Evolutionary conservation across 1,140 invertebrate species (phyloP), one percentile per base, ranked within the genome.

Genomic region (Ceratina australensis): DNA sequence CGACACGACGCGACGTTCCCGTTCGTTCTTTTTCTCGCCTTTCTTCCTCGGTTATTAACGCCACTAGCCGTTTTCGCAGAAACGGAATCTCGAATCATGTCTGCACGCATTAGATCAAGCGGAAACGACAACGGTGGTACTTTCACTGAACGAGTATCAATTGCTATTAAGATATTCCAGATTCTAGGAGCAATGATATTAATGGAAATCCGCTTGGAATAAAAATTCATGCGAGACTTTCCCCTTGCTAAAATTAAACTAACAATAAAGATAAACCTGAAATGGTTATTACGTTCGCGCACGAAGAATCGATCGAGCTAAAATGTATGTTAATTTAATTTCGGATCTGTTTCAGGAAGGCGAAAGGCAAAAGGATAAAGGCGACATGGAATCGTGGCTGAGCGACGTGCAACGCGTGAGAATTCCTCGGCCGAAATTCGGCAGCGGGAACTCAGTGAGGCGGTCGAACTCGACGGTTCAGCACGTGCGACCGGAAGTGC

Each of bases 361-460:
- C 57, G 10, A 28, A 61, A 1, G 18, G 28, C 28, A 33, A 33
- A 33, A 8, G 16, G 20, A 18, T 20, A 52, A 15, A 12, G 33
- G n/a, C 42, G 67, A 10, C 84, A 97, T 97, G 96, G 96, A 97
- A 88, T 95, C 95, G 80, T 97, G 96, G 95, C 91, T 97, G 83
- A 95, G 94, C 64, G 96, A 97, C 87, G 95, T 97, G 42, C 96
- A 97, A 91, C 94, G 95, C 85, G 95, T 97, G 72, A 93, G 95
- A 80, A 97, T 97, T 81, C 96, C 96, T 65, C 93, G 96, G 76
- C 96, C 96, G 47, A 97, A 97, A 93, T 96, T 97, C 87, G 95
- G 95, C 77, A 94, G 93, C 80, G 93, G 94, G 83, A 92, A 92
- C 81, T 89, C 91, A 13, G 89, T 92, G 72, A 85, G 91, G 52